Base-by-base conservation (phyloP, 2,113 vertebrate species). In the Typhlomys cinereus region DNA sequence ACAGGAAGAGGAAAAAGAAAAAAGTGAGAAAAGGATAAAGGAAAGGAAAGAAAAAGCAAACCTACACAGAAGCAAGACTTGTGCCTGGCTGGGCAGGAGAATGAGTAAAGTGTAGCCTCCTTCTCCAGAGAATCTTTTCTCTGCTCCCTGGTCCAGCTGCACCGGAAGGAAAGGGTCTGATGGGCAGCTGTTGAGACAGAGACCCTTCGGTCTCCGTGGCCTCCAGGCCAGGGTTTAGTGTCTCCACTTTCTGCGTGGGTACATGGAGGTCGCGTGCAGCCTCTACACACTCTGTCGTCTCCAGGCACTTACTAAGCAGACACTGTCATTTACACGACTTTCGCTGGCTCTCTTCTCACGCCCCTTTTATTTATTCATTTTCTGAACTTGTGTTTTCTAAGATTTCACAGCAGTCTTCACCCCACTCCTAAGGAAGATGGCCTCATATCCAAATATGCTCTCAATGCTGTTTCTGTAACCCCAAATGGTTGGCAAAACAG, bases 41-140 rank as follows among this genome's bases (percentile, higher is more conserved):
- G n/a, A 73, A 29, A 18, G 57, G 34, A 75, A n/a, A 48, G 52
- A 18, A 7, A 25, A n/a, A 46, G 39, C 18, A 61, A 54, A 50
- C 5, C 15, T 57, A 41, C 10, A 78, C 23, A 46, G 11, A 46
- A 52, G 12, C 15, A 20, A 31, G 36, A 29, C 27, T 46, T 44
- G 23, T 36, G n/a, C n/a, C 80, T 15, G 8, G 67, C 75, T 83
- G 92, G 81, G 36, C 79, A 94, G 39, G 31, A 67, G 8, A 74
- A 46, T 41, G 39, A 21, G 87, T 61, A 41, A n/a, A 7, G n/a
- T n/a, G n/a, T 83, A 14, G 41, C n/a, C 34, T 4, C 36, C 23
- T 73, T 91, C 86, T 86, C 80, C 18, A 85, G 94, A 85, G 94
- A 91, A 92, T 89, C 91, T 94, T 94, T 73, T 57, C 69, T 87